These are phyloP conservation scores for Paedocypris micromegethes DNA, from an alignment of 2,797 vertebrate species.

Conservation along the genomic window DNA sequence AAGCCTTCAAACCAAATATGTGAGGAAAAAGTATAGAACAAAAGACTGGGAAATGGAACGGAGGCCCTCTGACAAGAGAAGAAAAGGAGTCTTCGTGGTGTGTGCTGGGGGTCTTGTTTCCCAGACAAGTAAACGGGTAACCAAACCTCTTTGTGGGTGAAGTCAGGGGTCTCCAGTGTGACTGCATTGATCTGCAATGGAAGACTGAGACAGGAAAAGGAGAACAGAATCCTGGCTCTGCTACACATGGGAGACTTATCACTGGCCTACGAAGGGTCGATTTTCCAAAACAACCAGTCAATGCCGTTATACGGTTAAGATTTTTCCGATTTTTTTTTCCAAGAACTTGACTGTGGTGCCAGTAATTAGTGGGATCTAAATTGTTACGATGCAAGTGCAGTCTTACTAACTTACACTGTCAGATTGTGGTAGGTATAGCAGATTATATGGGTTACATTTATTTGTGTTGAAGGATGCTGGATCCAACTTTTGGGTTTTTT, in stretches of 20 bases:
- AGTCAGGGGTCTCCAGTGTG: slow-evolving; percentile 66
- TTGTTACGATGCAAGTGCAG: background rate
- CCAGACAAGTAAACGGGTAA: slow-evolving; percentile 58
- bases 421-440: no score
- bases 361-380: slow-evolving; percentile 20
- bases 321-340: background rate
- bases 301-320: slow-evolving; percentile 14
- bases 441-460: no score
- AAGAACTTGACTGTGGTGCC: slow-evolving; percentile 11
- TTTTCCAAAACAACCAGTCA: slow-evolving; percentile 28
- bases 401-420: background rate
- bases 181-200: slow-evolving; percentile 64
- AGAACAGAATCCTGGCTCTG: slow-evolving; percentile 58
- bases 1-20: slow-evolving; percentile 35
- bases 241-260: slow-evolving; percentile 40
- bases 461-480: no score
- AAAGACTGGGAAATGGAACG: slow-evolving; percentile 49
- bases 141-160: slow-evolving; percentile 66
- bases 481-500: no score
- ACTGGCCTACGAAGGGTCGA: slow-evolving; percentile 25
- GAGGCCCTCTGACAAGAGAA: slow-evolving; percentile 51
- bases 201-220: slow-evolving; percentile 50
- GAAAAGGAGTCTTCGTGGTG: slow-evolving; percentile 49
- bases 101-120: slow-evolving; percentile 59
- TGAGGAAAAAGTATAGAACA: slow-evolving; percentile 31